A percentile compares a stretch with the other conserved stretches of the same genome.
These are phyloP conservation scores for Gymnoscelis rufifasciata DNA, from an alignment of 2,888 invertebrate species.

Conservation along the genomic window DNA sequence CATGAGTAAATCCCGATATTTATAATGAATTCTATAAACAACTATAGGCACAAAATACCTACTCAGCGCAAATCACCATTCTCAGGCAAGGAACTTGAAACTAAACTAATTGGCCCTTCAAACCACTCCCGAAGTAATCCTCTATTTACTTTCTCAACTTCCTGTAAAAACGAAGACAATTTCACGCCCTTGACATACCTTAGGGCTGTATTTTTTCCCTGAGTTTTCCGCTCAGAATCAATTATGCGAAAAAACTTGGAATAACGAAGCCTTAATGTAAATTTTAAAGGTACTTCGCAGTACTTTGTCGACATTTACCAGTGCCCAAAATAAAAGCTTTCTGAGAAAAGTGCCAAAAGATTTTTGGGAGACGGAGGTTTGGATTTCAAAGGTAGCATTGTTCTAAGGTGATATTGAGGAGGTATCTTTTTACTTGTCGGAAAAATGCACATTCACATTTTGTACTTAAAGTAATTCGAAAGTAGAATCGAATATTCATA, in stretches of 20 bases:
- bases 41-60: no score
- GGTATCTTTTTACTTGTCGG: no score
- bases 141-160: slow-evolving; percentile 1
- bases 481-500: no score
- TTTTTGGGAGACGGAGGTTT: background rate
- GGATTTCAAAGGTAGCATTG: background rate
- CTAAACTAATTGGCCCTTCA: background rate
- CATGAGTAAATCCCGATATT: no score
- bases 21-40: no score
- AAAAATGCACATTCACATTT: no score
- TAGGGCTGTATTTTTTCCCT: slow-evolving; percentile 16
- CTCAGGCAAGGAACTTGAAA: background rate
- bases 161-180: slow-evolving; percentile 4
- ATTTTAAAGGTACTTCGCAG: slow-evolving; percentile 32
- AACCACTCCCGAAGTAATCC: background rate
- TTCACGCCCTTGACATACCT: slow-evolving; percentile 9
- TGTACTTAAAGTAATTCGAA: no score
- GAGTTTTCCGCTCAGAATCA: slow-evolving; percentile 28
- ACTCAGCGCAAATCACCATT: background rate
- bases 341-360: slow-evolving; percentile 20
- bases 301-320: slow-evolving; percentile 33
- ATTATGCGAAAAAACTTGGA: slow-evolving; percentile 36
- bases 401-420: background rate
- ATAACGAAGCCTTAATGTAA: slow-evolving; percentile 38
- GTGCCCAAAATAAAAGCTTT: slow-evolving; percentile 31